Conservation (phyloP, 2,888 invertebrate species). For the Nomada goodeniana region DNA sequence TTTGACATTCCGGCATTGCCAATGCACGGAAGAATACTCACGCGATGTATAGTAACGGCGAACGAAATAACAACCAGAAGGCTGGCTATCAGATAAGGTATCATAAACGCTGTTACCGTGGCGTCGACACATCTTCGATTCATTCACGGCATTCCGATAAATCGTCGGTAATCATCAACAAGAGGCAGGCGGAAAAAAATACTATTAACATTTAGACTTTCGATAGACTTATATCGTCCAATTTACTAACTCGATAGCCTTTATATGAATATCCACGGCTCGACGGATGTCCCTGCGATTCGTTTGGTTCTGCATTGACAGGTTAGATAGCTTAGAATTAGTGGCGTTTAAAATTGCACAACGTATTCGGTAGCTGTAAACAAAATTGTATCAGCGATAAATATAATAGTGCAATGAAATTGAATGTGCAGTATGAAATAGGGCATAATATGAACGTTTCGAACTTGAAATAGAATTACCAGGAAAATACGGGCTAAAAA, state of each 20-base stretch:
- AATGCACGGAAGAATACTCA: not conserved
- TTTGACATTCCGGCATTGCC: no score
- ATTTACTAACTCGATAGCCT: constrained; percentile 19
- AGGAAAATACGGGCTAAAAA: no score
- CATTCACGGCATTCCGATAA: not conserved
- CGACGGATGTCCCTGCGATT: not conserved
- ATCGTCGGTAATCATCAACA: not conserved
- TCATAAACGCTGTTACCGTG: not conserved
- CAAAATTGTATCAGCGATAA: not conserved
- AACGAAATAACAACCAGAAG: not conserved
- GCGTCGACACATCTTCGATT: not conserved
- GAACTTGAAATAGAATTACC: no score
- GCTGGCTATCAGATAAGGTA: not conserved
- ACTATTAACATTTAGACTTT: not conserved
- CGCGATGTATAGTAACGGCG: not conserved
- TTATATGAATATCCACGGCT: constrained; percentile 1
- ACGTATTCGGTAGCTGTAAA: not conserved
- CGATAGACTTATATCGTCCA: not conserved
- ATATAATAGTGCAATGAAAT: not conserved
- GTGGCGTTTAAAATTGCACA: not conserved
- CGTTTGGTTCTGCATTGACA: no score
- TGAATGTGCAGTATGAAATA: no score
- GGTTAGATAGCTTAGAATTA: not conserved
- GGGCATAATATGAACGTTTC: no score
- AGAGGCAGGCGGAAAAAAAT: not conserved